phyloP scores from a whole-genome alignment of 2,888 invertebrate species.

The Leptinotarsa peninsularis region DNA sequence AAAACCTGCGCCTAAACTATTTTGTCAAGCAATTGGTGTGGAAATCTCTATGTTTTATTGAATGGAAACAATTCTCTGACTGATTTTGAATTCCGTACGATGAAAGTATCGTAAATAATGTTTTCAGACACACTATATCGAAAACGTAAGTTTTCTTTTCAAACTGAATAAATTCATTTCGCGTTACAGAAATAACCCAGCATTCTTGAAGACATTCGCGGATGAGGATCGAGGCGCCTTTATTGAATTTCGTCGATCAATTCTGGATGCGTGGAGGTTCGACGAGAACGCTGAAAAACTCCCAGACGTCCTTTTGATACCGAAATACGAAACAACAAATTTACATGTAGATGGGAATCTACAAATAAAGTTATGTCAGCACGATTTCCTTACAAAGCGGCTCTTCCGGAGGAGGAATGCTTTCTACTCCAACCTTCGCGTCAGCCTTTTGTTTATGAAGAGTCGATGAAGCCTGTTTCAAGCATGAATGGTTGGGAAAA shows the following conservation, averaged over 20 bases:
- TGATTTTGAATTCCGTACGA: too few relatives aligned
- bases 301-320: slow-evolving; percentile 10
- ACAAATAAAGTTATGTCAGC: neutral
- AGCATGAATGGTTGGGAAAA: neutral
- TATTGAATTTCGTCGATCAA: slow-evolving; percentile 1
- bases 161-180: neutral
- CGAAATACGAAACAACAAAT: slow-evolving; percentile 10
- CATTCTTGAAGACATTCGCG: slow-evolving; percentile 4
- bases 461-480: neutral
- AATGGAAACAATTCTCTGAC: too few relatives aligned
- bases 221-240: neutral
- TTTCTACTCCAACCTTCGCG: neutral
- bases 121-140: too few relatives aligned
- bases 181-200: neutral
- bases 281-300: neutral
- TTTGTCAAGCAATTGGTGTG: too few relatives aligned
- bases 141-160: neutral
- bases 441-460: neutral
- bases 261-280: neutral
- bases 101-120: too few relatives aligned
- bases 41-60: too few relatives aligned
- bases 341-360: slow-evolving; percentile 20
- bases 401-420: neutral
- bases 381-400: slow-evolving; percentile 5
- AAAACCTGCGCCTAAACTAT: too few relatives aligned